phyloP scores from a whole-genome alignment of 2,113 vertebrate species.

The Ictalurus punctatus region DNA sequence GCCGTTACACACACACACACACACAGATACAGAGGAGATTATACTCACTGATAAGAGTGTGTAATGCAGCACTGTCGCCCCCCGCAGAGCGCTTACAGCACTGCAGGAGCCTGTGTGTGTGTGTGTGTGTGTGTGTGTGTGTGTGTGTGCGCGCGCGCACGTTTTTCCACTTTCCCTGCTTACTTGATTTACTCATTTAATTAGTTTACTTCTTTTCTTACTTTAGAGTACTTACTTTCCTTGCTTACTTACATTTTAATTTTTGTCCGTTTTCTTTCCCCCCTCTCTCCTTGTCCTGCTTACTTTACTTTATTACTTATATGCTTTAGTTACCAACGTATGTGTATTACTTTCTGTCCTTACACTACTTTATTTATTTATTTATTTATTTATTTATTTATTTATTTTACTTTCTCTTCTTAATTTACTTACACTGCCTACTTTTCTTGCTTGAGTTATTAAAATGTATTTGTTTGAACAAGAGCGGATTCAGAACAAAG shows the following conservation, averaged over 20 bases:
- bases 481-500: neutral
- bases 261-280: neutral
- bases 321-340: neutral
- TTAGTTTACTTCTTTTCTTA: too few species aligned
- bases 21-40: neutral
- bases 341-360: too few species aligned
- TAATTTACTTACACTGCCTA: neutral
- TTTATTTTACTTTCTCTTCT: too few species aligned
- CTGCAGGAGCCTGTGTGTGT: neutral
- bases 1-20: too few species aligned
- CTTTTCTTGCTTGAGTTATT: too few species aligned
- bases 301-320: neutral
- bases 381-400: too few species aligned
- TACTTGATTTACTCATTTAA: too few species aligned
- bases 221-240: too few species aligned
- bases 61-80: neutral
- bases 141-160: neutral
- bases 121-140: neutral
- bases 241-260: neutral
- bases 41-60: neutral
- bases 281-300: neutral
- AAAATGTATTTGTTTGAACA: neutral
- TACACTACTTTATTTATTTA: too few species aligned
- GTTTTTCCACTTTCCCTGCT: too few species aligned
- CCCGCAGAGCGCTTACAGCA: slow-evolving; percentile 24